phyloP scores from a whole-genome alignment of 2,113 vertebrate species.

The Aphyosemion australe region DNA sequence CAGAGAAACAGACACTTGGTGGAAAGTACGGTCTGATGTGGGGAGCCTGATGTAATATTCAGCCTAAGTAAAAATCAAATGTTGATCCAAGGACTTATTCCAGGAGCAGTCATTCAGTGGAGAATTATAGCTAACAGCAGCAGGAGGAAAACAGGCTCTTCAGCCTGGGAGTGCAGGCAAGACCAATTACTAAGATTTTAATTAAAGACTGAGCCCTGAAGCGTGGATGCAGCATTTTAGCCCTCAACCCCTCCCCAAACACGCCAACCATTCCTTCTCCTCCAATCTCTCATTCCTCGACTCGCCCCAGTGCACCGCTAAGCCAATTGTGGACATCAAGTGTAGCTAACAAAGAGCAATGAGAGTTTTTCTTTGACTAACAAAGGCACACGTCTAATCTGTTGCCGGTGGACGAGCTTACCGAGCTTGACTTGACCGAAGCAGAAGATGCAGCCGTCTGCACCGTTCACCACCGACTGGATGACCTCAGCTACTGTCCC shows the following conservation, averaged over 20 bases:
- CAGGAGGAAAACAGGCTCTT: slow-evolving; percentile 47
- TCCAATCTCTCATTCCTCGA: slow-evolving; percentile 55
- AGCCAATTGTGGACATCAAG: slow-evolving; percentile 67
- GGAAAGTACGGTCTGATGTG: slow-evolving; percentile 17
- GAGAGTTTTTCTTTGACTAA: slow-evolving; percentile 56
- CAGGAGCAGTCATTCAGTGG: slow-evolving; percentile 30
- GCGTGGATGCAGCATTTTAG: slow-evolving; percentile 49
- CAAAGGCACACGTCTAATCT: slow-evolving; percentile 61
- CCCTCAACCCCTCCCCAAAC: slow-evolving; percentile 23
- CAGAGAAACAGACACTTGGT: slow-evolving; percentile 22
- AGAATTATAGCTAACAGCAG: slow-evolving; percentile 46
- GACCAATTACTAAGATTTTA: slow-evolving; percentile 76
- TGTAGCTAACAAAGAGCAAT: slow-evolving; percentile 66
- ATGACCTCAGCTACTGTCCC: slow-evolving; percentile 97
- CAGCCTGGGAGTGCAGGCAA: slow-evolving; percentile 49
- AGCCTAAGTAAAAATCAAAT: slow-evolving; percentile 39
- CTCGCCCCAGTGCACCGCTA: slow-evolving; percentile 60
- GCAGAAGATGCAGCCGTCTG: slow-evolving; percentile 98
- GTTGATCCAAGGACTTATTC: slow-evolving; percentile 31
- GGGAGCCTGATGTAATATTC: slow-evolving; percentile 32
- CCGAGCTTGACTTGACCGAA: slow-evolving; percentile 90
- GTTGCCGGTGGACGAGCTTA: slow-evolving; percentile 65
- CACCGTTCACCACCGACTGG: slow-evolving; percentile 96
- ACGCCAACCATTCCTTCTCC: slow-evolving; percentile 40
- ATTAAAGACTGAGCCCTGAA: slow-evolving; percentile 66